Evolutionary conservation across 2,797 vertebrate species (phyloP).

Genomic region (Phataginus tetradactyla): DNA sequence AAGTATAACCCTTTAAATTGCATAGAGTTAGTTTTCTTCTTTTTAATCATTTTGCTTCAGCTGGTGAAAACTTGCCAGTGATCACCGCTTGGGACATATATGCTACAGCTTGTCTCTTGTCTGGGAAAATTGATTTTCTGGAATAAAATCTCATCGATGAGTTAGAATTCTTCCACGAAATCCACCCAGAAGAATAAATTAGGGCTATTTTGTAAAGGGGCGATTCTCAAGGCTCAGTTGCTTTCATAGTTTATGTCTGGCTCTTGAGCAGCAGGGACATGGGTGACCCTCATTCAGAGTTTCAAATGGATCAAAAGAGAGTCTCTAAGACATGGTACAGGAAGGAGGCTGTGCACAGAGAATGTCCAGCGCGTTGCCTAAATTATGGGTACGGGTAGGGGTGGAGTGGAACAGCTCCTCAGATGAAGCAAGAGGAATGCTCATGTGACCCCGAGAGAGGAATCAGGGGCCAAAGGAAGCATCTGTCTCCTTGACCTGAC

Average conservation of each 20-base stretch:
- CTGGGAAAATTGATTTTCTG: not conserved
- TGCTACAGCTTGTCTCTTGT: not conserved
- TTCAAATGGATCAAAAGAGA: not conserved
- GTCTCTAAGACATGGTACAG: not conserved
- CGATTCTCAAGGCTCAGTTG: not conserved
- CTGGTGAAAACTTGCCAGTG: not conserved
- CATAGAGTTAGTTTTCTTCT: not conserved
- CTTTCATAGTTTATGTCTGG: not conserved
- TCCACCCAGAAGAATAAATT: not conserved
- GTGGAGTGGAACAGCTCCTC: not conserved
- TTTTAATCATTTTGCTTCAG: not conserved
- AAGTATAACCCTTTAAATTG: not conserved
- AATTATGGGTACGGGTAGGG: not conserved
- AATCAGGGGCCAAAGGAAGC: not conserved
- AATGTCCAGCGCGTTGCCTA: not conserved
- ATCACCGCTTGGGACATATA: not conserved
- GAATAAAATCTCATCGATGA: not conserved
- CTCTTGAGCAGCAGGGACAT: not conserved
- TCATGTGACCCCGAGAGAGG: not conserved
- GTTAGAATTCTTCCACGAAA: not conserved
- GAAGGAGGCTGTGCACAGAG: not conserved
- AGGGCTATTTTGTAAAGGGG: not conserved
- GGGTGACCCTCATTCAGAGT: not conserved
- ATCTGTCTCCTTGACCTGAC: constrained; percentile 19
- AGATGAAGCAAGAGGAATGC: not conserved